Percentiles rank a stretch among this genome's conserved stretches.
Evolutionary conservation across 2,888 invertebrate species (phyloP).

Genomic region (Aproaerema taeniolella): DNA sequence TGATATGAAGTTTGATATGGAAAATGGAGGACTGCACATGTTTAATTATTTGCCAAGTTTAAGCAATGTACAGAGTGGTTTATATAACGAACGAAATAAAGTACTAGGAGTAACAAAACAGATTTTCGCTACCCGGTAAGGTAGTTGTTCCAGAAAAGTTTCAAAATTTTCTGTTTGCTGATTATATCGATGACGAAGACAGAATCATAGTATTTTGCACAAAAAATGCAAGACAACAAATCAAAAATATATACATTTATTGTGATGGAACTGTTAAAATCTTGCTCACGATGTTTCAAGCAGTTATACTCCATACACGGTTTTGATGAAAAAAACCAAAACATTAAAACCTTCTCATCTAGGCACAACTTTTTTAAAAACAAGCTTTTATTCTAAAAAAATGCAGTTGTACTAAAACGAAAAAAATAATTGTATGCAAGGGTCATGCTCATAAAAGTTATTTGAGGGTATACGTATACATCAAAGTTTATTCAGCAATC

Average conservation of each 20-base stretch:
- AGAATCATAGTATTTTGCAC: not conserved
- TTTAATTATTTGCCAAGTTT: not conserved
- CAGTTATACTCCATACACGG: conserved; percentile 2
- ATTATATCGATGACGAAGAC: not conserved
- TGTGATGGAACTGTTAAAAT: conserved; percentile 1
- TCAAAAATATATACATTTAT: not conserved
- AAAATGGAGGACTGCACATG: not conserved
- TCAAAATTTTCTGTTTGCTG: conserved; percentile 1
- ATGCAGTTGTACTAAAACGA: no score
- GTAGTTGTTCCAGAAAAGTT: no score
- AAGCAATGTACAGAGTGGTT: not conserved
- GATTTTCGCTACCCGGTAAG: no score
- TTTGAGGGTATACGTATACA: no score
- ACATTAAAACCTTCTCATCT: not conserved
- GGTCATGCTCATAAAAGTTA: no score
- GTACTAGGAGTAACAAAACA: no score
- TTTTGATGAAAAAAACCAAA: not conserved
- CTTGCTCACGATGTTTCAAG: not conserved
- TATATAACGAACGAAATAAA: no score
- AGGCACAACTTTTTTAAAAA: no score
- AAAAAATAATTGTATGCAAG: no score
- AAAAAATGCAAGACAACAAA: not conserved
- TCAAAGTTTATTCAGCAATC: no score
- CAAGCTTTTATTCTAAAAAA: no score
- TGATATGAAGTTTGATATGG: not conserved